These are phyloP conservation scores for Plagodis pulveraria DNA, from an alignment of 2,888 invertebrate species.

Conservation along the genomic window DNA sequence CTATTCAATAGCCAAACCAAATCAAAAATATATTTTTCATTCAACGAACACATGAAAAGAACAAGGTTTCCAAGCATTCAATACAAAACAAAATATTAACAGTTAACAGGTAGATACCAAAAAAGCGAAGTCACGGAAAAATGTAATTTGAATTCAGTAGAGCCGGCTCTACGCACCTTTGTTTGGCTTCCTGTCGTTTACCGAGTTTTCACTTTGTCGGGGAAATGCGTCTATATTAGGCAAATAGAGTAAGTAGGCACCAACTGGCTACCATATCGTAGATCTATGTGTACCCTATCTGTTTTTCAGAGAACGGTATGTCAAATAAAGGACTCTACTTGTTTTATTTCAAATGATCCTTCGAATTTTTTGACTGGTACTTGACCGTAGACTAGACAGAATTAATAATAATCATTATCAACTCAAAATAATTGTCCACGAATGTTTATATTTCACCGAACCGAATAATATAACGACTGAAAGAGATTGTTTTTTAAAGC, in stretches of 20 bases:
- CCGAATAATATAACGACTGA: no score
- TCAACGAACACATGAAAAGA: conserved; percentile 2
- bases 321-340: no score
- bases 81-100: conserved; percentile 23
- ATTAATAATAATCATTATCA: no score
- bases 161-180: conserved; percentile 65
- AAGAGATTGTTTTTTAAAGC: no score
- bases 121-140: conserved; percentile 52
- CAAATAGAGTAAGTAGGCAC: conserved; percentile 53
- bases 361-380: no score
- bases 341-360: no score
- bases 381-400: no score
- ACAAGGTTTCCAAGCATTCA: conserved; percentile 3
- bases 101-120: conserved; percentile 11
- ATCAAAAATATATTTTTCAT: not conserved
- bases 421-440: no score
- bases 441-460: no score
- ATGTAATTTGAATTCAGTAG: conserved; percentile 56
- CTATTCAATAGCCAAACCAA: not conserved
- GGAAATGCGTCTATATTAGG: conserved; percentile 57
- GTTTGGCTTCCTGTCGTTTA: conserved; percentile 65
- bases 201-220: conserved; percentile 63
- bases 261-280: conserved; percentile 14
- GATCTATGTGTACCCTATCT: no score
- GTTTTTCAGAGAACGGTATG: no score